These are phyloP conservation scores for Hermaeophaga mercurialis DNA, from an alignment of 2,888 invertebrate species.

Conservation along the genomic window DNA sequence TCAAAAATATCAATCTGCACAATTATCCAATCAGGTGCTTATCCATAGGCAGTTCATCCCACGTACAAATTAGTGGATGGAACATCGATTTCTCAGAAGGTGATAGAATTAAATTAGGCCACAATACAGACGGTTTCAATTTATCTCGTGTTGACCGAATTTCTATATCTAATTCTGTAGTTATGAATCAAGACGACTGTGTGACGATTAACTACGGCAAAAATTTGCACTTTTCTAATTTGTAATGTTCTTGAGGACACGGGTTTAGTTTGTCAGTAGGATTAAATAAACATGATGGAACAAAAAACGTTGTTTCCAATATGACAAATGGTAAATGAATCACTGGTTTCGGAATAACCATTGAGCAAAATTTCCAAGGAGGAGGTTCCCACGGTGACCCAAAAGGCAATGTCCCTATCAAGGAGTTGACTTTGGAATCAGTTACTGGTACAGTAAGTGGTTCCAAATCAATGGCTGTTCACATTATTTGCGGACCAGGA, in stretches of 20 bases:
- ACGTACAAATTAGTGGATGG: constrained; percentile 30
- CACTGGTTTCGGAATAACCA: constrained; percentile 33
- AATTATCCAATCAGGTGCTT: constrained; percentile 36
- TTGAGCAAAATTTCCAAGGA: constrained; percentile 36
- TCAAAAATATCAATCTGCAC: constrained; percentile 33
- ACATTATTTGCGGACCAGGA: constrained; percentile 34
- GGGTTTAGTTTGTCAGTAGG: constrained; percentile 37
- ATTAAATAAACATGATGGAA: constrained; percentile 22
- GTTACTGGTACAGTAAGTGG: constrained; percentile 28
- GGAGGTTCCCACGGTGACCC: constrained; percentile 27
- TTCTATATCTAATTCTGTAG: constrained; percentile 16
- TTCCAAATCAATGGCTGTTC: constrained; percentile 16
- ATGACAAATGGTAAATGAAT: constrained; percentile 29
- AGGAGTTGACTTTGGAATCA: constrained; percentile 17
- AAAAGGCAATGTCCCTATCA: constrained; percentile 35
- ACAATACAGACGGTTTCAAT: constrained; percentile 38
- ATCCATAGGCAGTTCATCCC: constrained; percentile 30
- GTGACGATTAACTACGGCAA: constrained; percentile 35
- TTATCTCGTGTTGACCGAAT: constrained; percentile 27
- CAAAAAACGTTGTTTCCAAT: constrained; percentile 28
- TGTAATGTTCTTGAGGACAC: constrained; percentile 37
- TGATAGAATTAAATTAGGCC: constrained; percentile 33
- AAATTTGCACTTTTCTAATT: constrained; percentile 26
- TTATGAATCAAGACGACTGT: constrained; percentile 39
- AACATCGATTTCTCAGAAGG: constrained; percentile 36